These are phyloP conservation scores for Melieria crassipennis DNA, from an alignment of 2,888 invertebrate genomes.

Conservation along the genomic window DNA sequence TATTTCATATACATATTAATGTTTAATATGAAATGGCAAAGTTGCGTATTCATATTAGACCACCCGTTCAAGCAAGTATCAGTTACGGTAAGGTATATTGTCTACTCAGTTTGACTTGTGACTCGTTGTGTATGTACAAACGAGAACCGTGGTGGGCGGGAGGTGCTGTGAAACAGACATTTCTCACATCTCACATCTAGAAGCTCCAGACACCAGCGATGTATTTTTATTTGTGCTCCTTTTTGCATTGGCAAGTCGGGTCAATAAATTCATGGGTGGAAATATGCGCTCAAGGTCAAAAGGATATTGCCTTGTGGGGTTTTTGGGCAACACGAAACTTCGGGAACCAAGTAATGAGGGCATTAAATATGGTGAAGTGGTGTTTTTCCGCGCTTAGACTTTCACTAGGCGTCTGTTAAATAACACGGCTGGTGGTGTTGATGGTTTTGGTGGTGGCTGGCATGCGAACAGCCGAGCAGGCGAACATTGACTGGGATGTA, in stretches of 20 bases:
- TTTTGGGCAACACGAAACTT: conserved; percentile 22
- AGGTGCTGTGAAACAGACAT: conserved; percentile 33
- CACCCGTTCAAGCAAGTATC: too few species aligned
- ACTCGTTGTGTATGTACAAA: too few species aligned
- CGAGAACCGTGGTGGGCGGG: not conserved
- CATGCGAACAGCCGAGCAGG: conserved; percentile 12
- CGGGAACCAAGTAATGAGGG: conserved; percentile 3
- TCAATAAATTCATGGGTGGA: conserved; percentile 64
- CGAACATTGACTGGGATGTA: too few species aligned
- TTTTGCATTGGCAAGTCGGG: conserved; percentile 48
- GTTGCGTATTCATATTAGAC: too few species aligned
- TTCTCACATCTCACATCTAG: conserved; percentile 10
- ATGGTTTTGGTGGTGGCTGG: not conserved
- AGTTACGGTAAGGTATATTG: not conserved
- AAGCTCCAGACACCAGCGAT: conserved; percentile 5
- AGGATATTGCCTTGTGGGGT: conserved; percentile 61
- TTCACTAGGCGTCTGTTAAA: conserved; percentile 13
- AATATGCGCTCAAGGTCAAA: conserved; percentile 65
- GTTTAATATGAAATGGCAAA: too few species aligned
- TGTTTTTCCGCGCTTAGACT: conserved; percentile 26
- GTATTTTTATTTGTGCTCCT: conserved; percentile 25
- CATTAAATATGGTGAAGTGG: conserved; percentile 20
- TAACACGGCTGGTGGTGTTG: not conserved
- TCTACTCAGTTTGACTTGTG: conserved; percentile 8
- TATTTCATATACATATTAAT: too few species aligned